phyloP scores from a whole-genome alignment of 2,888 invertebrate genomes.

The Rhimphoctona megacephalus region DNA sequence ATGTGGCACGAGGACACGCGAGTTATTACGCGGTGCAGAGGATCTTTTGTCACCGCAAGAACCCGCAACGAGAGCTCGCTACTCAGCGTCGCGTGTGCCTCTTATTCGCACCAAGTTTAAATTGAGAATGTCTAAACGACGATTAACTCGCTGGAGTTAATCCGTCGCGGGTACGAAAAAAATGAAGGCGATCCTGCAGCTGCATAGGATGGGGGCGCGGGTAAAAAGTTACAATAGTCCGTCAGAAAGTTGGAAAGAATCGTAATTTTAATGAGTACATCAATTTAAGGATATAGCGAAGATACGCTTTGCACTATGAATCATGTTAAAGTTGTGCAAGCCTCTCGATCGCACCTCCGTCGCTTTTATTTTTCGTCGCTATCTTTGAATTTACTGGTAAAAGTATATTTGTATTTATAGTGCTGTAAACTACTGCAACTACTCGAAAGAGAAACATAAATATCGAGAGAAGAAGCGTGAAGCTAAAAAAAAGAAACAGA shows the following conservation, averaged over 20 bases:
- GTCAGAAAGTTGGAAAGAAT: background rate
- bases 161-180: background rate
- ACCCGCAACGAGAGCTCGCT: conserved; percentile 27
- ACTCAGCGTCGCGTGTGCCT: conserved; percentile 16
- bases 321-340: background rate
- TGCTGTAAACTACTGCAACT: conserved; percentile 13
- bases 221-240: background rate
- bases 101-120: conserved; percentile 45
- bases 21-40: conserved; percentile 72
- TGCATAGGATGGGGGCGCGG: background rate
- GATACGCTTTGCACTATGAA: background rate
- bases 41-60: conserved; percentile 73
- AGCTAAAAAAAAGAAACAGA: conserved; percentile 2
- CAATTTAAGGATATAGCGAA: background rate
- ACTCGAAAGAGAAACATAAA: conserved; percentile 3
- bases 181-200: background rate
- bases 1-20: conserved; percentile 79
- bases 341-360: background rate
- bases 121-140: conserved; percentile 15
- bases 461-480: conserved; percentile 20
- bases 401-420: conserved; percentile 5
- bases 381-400: background rate
- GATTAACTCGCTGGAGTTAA: conserved; percentile 1
- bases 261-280: background rate
- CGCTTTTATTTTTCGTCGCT: background rate